Percentiles rank a stretch among this genome's conserved stretches.
These are phyloP conservation scores for Mionectes olivaceus DNA, from an alignment of 2,797 vertebrate species.

Conservation along the genomic window DNA sequence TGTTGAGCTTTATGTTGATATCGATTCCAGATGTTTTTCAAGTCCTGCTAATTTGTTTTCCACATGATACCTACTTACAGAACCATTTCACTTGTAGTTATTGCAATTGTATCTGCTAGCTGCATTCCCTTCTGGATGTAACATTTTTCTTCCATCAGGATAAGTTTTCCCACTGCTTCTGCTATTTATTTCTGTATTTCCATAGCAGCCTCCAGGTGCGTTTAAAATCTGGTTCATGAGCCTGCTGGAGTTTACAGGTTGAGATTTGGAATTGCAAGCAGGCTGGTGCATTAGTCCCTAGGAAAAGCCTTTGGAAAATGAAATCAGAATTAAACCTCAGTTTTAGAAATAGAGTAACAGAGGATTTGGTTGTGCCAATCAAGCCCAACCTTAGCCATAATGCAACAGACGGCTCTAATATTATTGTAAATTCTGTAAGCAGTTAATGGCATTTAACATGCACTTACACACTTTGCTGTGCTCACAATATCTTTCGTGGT, in stretches of 20 bases:
- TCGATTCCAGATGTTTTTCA: conserved; percentile 63
- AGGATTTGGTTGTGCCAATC: background rate
- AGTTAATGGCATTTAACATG: background rate
- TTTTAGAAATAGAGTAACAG: background rate
- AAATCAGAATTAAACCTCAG: background rate
- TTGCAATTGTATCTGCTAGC: conserved; percentile 25
- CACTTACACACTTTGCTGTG: background rate
- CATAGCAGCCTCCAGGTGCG: conserved; percentile 1
- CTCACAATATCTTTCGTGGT: background rate
- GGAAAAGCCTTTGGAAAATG: background rate
- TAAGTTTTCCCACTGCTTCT: conserved; percentile 33
- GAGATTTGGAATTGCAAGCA: background rate
- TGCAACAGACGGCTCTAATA: accelerated
- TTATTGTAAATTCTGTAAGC: background rate
- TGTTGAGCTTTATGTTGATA: conserved; percentile 39
- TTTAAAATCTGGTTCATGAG: background rate
- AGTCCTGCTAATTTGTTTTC: conserved; percentile 62
- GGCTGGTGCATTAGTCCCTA: background rate
- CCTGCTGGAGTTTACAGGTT: background rate
- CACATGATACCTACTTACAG: conserved; percentile 44
- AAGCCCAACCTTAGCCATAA: background rate
- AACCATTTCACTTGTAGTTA: conserved; percentile 35
- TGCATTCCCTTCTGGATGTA: conserved; percentile 11
- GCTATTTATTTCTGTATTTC: conserved; percentile 26
- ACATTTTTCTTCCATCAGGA: conserved; percentile 31